Conservation (phyloP, 2,888 invertebrate species). For the Nomada flava region DNA sequence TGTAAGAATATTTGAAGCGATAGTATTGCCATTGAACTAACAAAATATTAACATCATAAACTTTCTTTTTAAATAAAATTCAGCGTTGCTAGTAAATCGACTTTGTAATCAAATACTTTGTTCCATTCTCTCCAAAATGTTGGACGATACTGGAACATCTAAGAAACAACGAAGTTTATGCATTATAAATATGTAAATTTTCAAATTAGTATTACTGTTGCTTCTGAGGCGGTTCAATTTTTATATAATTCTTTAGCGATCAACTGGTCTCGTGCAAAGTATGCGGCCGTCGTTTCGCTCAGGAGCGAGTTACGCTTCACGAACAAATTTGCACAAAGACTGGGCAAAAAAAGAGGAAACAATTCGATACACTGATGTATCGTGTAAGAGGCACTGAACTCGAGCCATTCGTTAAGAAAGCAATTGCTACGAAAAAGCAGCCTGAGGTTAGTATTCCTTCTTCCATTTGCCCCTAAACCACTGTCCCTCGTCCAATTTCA, state of each 20-base stretch:
- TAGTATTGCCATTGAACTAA: neutral
- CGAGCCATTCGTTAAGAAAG: conserved; percentile 89
- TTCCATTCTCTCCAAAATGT: too few relatives aligned
- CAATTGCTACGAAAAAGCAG: conserved; percentile 66
- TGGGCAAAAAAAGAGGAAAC: conserved; percentile 92
- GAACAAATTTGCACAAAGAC: conserved; percentile 94
- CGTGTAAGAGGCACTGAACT: conserved; percentile 96
- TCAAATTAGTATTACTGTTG: too few relatives aligned
- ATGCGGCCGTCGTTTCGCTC: conserved; percentile 92
- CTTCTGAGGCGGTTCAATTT: too few relatives aligned
- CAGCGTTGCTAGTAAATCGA: too few relatives aligned
- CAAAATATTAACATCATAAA: neutral
- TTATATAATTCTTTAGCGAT: conserved; percentile 62
- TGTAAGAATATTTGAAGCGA: conserved; percentile 32
- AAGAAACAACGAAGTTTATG: too few relatives aligned
- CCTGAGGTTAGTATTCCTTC: conserved; percentile 68
- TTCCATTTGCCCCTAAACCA: neutral
- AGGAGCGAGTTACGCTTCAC: conserved; percentile 93
- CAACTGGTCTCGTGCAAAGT: conserved; percentile 87
- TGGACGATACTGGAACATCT: too few relatives aligned
- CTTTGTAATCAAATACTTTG: neutral
- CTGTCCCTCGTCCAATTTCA: neutral
- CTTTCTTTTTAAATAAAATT: too few relatives aligned
- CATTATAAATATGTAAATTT: too few relatives aligned
- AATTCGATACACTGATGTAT: conserved; percentile 96